Conservation (phyloP, 2,888 invertebrate species). For the Phoronis australis region DNA sequence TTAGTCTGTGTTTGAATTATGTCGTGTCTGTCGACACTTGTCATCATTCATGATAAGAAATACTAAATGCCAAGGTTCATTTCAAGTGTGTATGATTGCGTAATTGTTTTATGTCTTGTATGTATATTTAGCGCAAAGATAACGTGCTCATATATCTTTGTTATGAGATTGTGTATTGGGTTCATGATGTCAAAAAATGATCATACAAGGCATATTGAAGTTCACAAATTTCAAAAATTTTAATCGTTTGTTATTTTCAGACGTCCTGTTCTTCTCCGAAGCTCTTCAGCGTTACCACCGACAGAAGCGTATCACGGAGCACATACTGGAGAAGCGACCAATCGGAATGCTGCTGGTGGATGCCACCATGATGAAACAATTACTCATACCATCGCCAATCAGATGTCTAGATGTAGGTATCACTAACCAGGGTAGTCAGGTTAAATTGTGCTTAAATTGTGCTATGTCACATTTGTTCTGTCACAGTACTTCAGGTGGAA, state of each 20-base stretch:
- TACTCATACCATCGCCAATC: conserved; percentile 68
- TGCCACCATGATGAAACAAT: conserved; percentile 66
- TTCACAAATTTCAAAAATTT: neutral
- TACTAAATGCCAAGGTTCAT: no score
- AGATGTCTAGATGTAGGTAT: conserved; percentile 61
- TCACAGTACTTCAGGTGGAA: neutral
- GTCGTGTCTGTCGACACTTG: no score
- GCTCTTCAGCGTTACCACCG: conserved; percentile 66
- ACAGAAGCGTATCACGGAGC: conserved; percentile 66
- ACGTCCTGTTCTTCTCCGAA: conserved; percentile 63
- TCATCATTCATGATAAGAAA: no score
- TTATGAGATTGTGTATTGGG: neutral
- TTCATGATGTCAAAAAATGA: neutral
- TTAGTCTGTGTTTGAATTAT: no score
- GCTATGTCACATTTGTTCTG: neutral
- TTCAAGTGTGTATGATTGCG: no score
- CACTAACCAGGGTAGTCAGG: no score
- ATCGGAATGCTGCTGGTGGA: conserved; percentile 71
- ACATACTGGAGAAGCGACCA: conserved; percentile 64
- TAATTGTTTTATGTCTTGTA: no score
- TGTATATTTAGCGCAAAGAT: no score
- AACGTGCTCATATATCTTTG: neutral
- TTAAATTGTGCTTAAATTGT: no score
- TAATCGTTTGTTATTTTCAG: conserved; percentile 19
- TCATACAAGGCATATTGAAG: neutral